A percentile compares a stretch with the other conserved stretches of the same genome.
These are phyloP conservation scores for Polyploca ridens DNA, from an alignment of 2,888 invertebrate species.

Conservation along the genomic window DNA sequence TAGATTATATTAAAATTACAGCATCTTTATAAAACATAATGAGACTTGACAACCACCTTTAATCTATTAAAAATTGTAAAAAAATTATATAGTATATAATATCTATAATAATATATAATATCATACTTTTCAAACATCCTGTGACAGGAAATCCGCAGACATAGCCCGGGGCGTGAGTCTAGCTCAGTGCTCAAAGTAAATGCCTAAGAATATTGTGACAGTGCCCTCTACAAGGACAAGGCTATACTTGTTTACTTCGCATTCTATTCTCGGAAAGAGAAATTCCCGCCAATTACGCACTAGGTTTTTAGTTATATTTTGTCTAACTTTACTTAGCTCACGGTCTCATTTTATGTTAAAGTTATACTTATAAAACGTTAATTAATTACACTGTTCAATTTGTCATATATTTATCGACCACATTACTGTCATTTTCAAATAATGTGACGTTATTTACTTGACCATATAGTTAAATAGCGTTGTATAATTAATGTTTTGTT, in stretches of 20 bases:
- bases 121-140: background rate
- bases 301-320: background rate
- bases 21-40: background rate
- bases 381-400: too few relatives aligned
- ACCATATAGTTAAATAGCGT: too few relatives aligned
- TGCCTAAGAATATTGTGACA: background rate
- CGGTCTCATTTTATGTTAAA: too few relatives aligned
- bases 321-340: background rate
- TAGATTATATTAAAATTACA: too few relatives aligned
- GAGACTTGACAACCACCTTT: background rate
- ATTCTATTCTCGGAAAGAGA: constrained; percentile 3
- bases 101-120: too few relatives aligned
- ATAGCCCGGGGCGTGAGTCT: background rate
- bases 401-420: too few relatives aligned
- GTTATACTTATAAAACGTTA: too few relatives aligned
- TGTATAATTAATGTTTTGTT: too few relatives aligned
- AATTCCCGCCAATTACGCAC: constrained; percentile 6
- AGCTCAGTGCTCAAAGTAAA: background rate
- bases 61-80: background rate
- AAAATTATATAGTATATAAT: too few relatives aligned
- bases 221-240: constrained; percentile 2
- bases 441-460: too few relatives aligned
- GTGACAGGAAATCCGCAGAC: background rate
- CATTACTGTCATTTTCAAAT: too few relatives aligned
- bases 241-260: background rate